Base-by-base conservation (phyloP, 2,888 invertebrate species). In the Erebia epiphron region DNA sequence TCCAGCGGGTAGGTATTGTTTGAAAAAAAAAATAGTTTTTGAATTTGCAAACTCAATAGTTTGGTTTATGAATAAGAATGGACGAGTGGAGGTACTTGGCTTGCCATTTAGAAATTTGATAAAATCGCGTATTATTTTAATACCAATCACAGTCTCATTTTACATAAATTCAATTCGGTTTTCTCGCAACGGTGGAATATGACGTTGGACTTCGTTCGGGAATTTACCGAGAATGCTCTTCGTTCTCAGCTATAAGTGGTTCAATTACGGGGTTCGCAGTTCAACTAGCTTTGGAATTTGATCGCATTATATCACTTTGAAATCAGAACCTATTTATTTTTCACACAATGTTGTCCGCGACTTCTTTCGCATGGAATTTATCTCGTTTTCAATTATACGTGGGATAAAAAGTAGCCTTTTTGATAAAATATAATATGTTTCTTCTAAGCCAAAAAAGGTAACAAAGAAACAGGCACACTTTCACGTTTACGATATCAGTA, bases 261-360 rank as follows among this genome's bases (percentile, higher is more conserved):
- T 64, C 52, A 52, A 64, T 64, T 52, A 64, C 64, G 35, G 64
- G 64, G 35, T 41, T 52, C 50, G 64, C 64, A 64, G 52, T 52
- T 64, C 35, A 64, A 52, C 46, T 52, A 52, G 64, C 52, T 52
- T 50, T n/a, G 64, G 35, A 52, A 64, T 64, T 64, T 64, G 64
- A 64, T 52, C 52, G 35, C 14, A 64, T 50, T 52, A 64, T 50
- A 64, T 64, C 35, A 50, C 64, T 11, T 64, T 8, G 64, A 21
- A 43, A 16, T 43, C 16, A 11, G 21, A 52, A 52, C 16, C 52
- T 16, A 52, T 16, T 52, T 7, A 52, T 16, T 9, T 50, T 16
- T 16, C 14, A 52, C 52, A 52, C 5, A 8, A 14, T 4, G n/a
- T 50, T 50, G 14, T 7, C 8, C 2, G 57, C 43, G 11, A 43